Conservation (phyloP, 2,113 vertebrate species). For the Crotalus helleri region DNA sequence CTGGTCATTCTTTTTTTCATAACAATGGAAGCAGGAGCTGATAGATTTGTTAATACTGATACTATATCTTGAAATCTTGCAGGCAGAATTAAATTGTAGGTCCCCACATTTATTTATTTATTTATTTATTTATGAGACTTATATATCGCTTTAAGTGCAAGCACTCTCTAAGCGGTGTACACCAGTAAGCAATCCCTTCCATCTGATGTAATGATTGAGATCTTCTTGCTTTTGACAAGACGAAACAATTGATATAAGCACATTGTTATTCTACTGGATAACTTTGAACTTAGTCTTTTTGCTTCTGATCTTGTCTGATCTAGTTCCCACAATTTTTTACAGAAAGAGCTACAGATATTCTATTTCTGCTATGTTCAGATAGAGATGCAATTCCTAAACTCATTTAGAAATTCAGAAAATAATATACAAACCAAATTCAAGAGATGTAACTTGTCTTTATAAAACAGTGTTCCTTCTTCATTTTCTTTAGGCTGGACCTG, state of each 20-base stretch:
- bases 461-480: not conserved
- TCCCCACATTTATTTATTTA: not conserved
- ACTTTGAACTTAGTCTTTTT: not conserved
- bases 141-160: too few relatives aligned
- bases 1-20: not conserved
- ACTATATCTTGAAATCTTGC: not conserved
- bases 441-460: not conserved
- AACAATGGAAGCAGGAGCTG: not conserved
- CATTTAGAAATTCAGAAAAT: not conserved
- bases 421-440: not conserved
- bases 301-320: not conserved
- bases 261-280: not conserved
- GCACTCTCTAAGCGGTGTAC: too few relatives aligned
- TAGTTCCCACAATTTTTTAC: not conserved
- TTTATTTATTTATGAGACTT: too few relatives aligned
- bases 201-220: not conserved
- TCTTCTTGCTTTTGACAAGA: not conserved
- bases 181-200: not conserved
- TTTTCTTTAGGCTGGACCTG: not conserved
- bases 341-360: not conserved
- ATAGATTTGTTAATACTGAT: not conserved
- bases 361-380: not conserved
- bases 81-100: not conserved
- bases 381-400: not conserved
- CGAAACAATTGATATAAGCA: not conserved